These are phyloP conservation scores for Loripinus fragilis DNA, from an alignment of 2,888 invertebrate species.

Conservation along the genomic window DNA sequence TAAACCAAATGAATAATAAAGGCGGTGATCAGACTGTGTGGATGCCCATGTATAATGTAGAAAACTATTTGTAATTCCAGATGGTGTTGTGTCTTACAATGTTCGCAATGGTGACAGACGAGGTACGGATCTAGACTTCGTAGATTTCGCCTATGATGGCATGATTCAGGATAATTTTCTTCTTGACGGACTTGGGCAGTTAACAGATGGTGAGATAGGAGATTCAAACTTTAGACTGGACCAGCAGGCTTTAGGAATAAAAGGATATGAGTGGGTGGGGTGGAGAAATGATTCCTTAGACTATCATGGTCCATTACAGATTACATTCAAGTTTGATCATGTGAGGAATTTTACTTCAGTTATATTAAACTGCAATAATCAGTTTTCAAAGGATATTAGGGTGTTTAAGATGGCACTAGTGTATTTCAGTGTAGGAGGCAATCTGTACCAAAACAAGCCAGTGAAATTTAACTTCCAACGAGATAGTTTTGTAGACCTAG, in stretches of 20 bases:
- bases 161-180: constrained; percentile 86
- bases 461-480: constrained; percentile 87
- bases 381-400: constrained; percentile 92
- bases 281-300: constrained; percentile 89
- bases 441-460: constrained; percentile 90
- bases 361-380: constrained; percentile 93
- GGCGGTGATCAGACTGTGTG: no score
- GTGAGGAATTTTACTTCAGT: constrained; percentile 93
- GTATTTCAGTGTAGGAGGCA: constrained; percentile 90
- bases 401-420: constrained; percentile 92
- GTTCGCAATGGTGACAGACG: constrained; percentile 94
- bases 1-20: no score
- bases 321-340: constrained; percentile 94
- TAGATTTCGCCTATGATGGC: constrained; percentile 94
- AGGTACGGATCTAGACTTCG: constrained; percentile 91
- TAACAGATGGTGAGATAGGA: constrained; percentile 91
- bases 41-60: no score
- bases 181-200: constrained; percentile 91
- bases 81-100: constrained; percentile 92
- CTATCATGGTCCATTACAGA: constrained; percentile 88
- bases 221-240: constrained; percentile 89
- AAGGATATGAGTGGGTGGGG: constrained; percentile 94
- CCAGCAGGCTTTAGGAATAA: constrained; percentile 86
- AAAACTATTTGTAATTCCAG: constrained; percentile 85
- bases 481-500: constrained; percentile 91